phyloP scores from a whole-genome alignment of 1,140 invertebrate genomes.

The Drosophila cardini region DNA sequence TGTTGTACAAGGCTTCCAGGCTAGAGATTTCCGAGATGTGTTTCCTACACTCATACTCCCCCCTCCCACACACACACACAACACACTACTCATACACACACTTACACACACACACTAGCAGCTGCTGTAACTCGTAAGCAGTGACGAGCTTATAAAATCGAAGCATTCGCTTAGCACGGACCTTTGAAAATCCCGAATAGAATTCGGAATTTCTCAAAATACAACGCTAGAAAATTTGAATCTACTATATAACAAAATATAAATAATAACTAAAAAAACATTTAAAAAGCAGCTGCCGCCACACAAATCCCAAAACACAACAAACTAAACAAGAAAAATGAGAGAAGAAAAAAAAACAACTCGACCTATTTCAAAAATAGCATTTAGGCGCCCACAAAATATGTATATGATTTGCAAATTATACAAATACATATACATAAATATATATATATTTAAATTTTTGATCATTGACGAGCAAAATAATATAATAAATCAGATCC shows the following conservation, averaged over 20 bases:
- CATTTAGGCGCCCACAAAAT: slow-evolving; percentile 47
- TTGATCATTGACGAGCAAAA: slow-evolving; percentile 44
- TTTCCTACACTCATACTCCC: slow-evolving; percentile 31
- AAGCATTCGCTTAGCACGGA: slow-evolving; percentile 68
- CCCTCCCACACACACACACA: slow-evolving; percentile 11
- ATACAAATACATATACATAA: too few species aligned
- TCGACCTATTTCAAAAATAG: slow-evolving; percentile 57
- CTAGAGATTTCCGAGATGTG: slow-evolving; percentile 61
- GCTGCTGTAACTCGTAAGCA: slow-evolving; percentile 46
- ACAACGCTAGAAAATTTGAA: slow-evolving; percentile 47
- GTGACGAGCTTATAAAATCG: slow-evolving; percentile 63
- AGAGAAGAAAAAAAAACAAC: slow-evolving; percentile 1
- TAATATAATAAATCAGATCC: slow-evolving; percentile 43
- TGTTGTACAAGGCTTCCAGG: slow-evolving; percentile 80
- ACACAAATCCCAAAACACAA: slow-evolving; percentile 31
- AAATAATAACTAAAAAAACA: slow-evolving; percentile 32
- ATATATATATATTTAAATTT: slow-evolving; percentile 53
- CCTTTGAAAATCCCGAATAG: slow-evolving; percentile 58
- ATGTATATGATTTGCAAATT: slow-evolving; percentile 50
- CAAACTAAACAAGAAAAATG: slow-evolving; percentile 10
- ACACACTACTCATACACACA: slow-evolving; percentile 11
- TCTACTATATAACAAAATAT: slow-evolving; percentile 24
- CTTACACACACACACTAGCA: slow-evolving; percentile 22
- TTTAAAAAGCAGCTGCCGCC: slow-evolving; percentile 37
- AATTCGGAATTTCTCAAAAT: slow-evolving; percentile 61